Evolutionary conservation across 2,113 vertebrate species (phyloP).

Genomic region (Callithrix jacchus): DNA sequence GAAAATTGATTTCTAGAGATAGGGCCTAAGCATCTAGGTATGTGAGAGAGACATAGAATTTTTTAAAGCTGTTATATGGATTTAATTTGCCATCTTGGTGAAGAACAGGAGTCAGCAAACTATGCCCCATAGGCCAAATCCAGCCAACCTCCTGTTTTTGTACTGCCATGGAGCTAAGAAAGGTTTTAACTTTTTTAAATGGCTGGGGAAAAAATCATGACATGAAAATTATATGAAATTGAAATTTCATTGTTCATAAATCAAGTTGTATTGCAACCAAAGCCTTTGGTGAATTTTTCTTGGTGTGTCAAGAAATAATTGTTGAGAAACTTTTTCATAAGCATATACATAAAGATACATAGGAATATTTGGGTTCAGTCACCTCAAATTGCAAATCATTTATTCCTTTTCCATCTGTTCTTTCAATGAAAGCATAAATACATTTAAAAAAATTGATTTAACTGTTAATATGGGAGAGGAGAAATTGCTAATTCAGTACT

Average conservation of each 20-base stretch:
- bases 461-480: not conserved
- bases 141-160: not conserved
- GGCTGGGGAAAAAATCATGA: not conserved
- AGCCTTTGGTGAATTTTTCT: not conserved
- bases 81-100: not conserved
- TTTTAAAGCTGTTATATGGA: not conserved
- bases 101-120: not conserved
- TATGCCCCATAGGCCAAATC: not conserved
- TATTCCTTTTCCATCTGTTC: not conserved
- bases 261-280: not conserved
- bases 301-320: constrained; percentile 34
- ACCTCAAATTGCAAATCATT: not conserved
- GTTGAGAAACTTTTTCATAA: not conserved
- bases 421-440: not conserved
- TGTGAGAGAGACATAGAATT: not conserved
- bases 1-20: not conserved
- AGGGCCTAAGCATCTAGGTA: not conserved
- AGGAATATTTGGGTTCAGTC: not conserved
- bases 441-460: not conserved
- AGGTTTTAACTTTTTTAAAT: not conserved
- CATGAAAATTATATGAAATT: too few relatives aligned
- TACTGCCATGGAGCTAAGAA: not conserved
- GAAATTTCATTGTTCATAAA: too few relatives aligned
- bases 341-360: not conserved
- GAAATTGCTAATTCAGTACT: constrained; percentile 26